These are phyloP conservation scores for Corythaeola cristata DNA, from an alignment of 2,113 vertebrate species.

Conservation along the genomic window DNA sequence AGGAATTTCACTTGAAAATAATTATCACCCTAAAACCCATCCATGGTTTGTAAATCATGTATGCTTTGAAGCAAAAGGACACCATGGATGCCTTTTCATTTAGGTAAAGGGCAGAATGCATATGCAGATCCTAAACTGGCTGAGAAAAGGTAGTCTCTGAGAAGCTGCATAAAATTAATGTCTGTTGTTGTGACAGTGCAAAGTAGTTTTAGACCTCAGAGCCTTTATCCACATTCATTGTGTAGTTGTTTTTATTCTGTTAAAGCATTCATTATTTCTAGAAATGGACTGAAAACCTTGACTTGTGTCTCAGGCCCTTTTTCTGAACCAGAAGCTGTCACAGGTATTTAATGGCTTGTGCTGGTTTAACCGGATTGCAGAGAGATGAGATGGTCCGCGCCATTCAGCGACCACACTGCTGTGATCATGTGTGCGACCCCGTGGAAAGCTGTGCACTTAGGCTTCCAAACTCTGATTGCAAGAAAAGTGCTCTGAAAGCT, in stretches of 20 bases:
- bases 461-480: not conserved
- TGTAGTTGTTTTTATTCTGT: not conserved
- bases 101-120: not conserved
- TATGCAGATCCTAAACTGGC: not conserved
- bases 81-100: not conserved
- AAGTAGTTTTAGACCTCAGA: not conserved
- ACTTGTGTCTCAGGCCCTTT: not conserved
- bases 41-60: not conserved
- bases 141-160: not conserved
- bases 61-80: not conserved
- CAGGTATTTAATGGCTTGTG: not conserved
- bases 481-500: not conserved
- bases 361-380: not conserved
- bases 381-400: not conserved
- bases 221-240: not conserved
- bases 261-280: not conserved
- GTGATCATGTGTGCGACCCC: accelerated
- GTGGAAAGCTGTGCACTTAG: not conserved
- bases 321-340: not conserved
- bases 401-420: not conserved
- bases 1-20: not conserved
- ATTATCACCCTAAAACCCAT: not conserved
- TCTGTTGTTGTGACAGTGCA: not conserved
- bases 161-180: not conserved
- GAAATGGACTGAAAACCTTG: not conserved